Evolutionary conservation across 2,113 vertebrate genomes (phyloP).

Genomic region (Pardalotus punctatus): DNA sequence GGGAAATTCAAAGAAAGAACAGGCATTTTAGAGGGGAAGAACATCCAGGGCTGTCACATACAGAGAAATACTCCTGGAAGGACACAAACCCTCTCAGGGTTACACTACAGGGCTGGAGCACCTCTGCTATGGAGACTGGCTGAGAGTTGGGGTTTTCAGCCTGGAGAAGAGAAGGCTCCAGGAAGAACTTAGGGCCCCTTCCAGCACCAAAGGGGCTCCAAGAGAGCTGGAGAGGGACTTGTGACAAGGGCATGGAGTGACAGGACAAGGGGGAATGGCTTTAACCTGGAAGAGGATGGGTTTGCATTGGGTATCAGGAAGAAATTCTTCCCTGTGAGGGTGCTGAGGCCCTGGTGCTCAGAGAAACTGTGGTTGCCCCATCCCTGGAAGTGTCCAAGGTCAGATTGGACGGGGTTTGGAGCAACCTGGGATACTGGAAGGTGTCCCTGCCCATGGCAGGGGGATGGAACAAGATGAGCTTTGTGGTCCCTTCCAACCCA

Average conservation of each 20-base stretch:
- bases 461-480: neutral
- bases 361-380: neutral
- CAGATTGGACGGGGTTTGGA: accelerated
- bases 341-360: neutral
- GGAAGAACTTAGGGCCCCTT: neutral
- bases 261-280: neutral
- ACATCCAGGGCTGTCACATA: neutral
- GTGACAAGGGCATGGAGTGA: neutral
- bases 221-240: neutral
- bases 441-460: neutral
- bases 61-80: neutral
- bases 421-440: neutral
- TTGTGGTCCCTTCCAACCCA: neutral
- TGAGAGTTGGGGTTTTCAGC: neutral
- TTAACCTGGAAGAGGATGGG: neutral
- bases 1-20: neutral
- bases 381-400: neutral
- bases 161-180: neutral
- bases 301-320: neutral
- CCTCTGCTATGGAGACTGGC: neutral
- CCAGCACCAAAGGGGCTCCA: neutral
- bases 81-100: neutral
- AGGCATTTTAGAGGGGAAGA: neutral
- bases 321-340: neutral
- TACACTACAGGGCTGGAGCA: neutral